Evolutionary conservation across 1,140 invertebrate genomes (phyloP), one percentile per base, ranked within the genome.

Genomic region (Sarcophaga peregrina): DNA sequence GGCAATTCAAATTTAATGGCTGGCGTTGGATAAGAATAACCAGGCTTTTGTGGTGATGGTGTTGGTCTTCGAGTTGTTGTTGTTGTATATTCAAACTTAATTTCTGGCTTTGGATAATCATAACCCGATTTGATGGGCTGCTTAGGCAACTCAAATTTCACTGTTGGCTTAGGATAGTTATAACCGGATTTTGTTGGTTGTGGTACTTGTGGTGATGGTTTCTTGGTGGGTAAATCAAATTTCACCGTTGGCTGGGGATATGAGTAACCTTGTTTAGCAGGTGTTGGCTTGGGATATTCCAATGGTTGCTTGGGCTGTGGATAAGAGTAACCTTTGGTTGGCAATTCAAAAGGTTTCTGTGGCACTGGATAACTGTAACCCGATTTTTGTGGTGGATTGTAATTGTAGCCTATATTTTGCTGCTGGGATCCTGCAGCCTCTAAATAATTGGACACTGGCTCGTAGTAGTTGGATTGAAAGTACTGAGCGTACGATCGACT

Each of bases 21-120:
- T 5, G 87, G 87, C 25, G 85, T 87, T 0, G 87, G 86, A 37
- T 89, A 89, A 15, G 82, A 78, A 46, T 88, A 88, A 0, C 86
- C 86, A 6, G 87, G 52, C 68, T 62, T 62, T 75, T 13, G 11
- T 82, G 85, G 84, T 62, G 85, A 83, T 0, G 84, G 83, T 37
- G 87, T 86, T 0, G 87, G 87, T 47, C 87, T 58, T 15, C 88
- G 85, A 13, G 85, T 87, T 1, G 83, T 81, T 82, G 46, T 48
- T 13, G 75, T 80, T 50, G 75, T 54, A 78, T n/a, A 78, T 75
- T 9, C 48, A 58, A 85, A 83, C 47, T 52, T 45, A 17, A 81
- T 47, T n/a, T 82, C 84, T 47, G 83, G 20, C 78, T 85, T 86
- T 0, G 87, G 87, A 72, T 88, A 88, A 15, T 85, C 82, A 72